phyloP scores from a whole-genome alignment of 1,140 invertebrate species.

The Arctopsyche grandis region DNA sequence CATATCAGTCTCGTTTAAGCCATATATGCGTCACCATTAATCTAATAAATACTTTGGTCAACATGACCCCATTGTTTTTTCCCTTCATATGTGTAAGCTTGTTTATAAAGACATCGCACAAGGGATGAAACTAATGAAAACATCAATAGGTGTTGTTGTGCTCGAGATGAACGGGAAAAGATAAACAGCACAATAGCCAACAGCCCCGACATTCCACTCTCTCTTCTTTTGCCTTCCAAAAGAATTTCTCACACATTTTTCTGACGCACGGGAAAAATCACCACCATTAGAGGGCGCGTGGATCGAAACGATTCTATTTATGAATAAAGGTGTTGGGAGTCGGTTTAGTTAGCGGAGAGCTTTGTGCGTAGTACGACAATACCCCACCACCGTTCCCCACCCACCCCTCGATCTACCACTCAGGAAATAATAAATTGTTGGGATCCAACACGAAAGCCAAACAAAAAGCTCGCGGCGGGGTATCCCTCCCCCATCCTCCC shows the following conservation, averaged over 20 bases:
- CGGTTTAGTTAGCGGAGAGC: slow-evolving; percentile 12
- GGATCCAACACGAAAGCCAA: slow-evolving; percentile 21
- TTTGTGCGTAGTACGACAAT: slow-evolving; percentile 27
- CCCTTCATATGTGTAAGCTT: no score
- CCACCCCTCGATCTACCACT: background rate
- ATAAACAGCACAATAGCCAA: slow-evolving; percentile 12
- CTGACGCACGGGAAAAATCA: slow-evolving; percentile 13
- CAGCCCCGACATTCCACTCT: background rate
- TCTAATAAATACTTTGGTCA: no score
- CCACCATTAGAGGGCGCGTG: background rate
- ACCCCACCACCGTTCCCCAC: background rate
- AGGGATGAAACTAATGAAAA: no score
- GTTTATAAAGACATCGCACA: no score
- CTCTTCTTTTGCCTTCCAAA: no score
- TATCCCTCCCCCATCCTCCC: background rate
- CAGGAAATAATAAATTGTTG: slow-evolving; percentile 39
- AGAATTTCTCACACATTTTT: slow-evolving; percentile 3
- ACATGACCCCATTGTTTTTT: no score
- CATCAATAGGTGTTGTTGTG: no score
- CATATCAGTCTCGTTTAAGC: no score
- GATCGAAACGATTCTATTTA: slow-evolving; percentile 37
- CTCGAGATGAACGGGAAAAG: background rate
- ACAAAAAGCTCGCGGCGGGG: slow-evolving; percentile 31
- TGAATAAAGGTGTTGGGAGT: slow-evolving; percentile 22
- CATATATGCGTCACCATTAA: no score